Percentiles rank a stretch among this genome's conserved stretches.
Conservation (phyloP, 2,113 vertebrate species). For the Myotis yumanensis region DNA sequence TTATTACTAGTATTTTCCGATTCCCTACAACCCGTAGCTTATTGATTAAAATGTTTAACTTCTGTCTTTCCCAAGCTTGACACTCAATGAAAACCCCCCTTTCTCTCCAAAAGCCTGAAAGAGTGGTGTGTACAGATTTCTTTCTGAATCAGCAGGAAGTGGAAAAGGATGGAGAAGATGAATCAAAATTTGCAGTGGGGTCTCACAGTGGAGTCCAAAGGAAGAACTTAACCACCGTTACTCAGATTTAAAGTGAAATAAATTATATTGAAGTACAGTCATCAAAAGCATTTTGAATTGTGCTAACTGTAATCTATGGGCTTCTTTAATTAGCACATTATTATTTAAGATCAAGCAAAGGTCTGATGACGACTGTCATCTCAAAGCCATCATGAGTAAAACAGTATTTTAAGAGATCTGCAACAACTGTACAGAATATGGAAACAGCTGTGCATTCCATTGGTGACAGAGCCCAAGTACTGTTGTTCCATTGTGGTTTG, state of each 20-base stretch:
- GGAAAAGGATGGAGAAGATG: neutral
- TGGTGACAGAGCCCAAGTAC: neutral
- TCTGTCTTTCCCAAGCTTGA: neutral
- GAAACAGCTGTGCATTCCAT: neutral
- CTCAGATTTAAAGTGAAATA: neutral
- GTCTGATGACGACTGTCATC: neutral
- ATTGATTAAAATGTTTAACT: constrained; percentile 21
- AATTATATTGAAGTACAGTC: neutral
- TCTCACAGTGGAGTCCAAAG: neutral
- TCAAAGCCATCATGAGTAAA: constrained; percentile 24
- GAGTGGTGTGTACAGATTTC: neutral
- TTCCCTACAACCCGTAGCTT: neutral
- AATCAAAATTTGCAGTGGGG: neutral
- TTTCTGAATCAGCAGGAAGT: constrained; percentile 20
- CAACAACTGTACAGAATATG: neutral
- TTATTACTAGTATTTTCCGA: neutral
- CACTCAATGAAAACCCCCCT: neutral
- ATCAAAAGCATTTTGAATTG: neutral
- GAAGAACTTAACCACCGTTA: neutral
- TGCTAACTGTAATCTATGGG: neutral
- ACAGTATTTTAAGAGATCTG: neutral
- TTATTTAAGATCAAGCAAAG: neutral
- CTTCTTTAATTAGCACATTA: constrained; percentile 20
- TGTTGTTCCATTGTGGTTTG: neutral
- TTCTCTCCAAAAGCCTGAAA: neutral